phyloP scores from a whole-genome alignment of 2,797 vertebrate genomes.

The Notolepis coatsorum region DNA sequence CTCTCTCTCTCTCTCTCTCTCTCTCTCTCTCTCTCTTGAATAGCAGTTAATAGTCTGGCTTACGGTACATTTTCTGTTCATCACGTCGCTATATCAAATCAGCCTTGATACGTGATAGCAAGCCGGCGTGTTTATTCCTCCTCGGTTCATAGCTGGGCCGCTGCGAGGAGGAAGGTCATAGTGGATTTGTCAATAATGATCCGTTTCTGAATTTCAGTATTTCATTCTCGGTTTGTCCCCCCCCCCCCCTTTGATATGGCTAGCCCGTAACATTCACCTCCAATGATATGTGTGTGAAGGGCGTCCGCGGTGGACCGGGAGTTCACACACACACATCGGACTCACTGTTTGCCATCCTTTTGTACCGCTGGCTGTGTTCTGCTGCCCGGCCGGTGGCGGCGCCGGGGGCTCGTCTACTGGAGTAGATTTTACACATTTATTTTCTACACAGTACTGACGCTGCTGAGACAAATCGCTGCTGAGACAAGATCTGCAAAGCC shows the following conservation, averaged over 20 bases:
- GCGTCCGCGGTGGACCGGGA: slow-evolving; percentile 50
- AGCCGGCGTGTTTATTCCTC: slow-evolving; percentile 23
- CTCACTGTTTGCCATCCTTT: slow-evolving; percentile 53
- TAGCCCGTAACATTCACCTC: slow-evolving; percentile 35
- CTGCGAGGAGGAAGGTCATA: slow-evolving; percentile 62
- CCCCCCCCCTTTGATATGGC: slow-evolving; percentile 21
- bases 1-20: slow-evolving; percentile 1
- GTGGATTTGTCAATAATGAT: slow-evolving; percentile 57
- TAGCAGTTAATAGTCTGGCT: slow-evolving; percentile 24
- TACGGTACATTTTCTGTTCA: slow-evolving; percentile 21
- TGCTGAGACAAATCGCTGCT: no score
- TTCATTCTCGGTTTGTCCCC: neutral
- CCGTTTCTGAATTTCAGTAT: slow-evolving; percentile 27
- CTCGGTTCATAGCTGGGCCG: slow-evolving; percentile 21
- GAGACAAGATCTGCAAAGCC: slow-evolving; percentile 64
- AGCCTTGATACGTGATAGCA: slow-evolving; percentile 11
- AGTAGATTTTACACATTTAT: slow-evolving; percentile 75
- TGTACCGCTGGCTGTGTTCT: slow-evolving; percentile 43
- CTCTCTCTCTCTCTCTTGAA: slow-evolving; percentile 9
- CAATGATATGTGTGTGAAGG: slow-evolving; percentile 53
- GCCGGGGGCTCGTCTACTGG: slow-evolving; percentile 53
- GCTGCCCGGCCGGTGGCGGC: slow-evolving; percentile 36
- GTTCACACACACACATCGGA: slow-evolving; percentile 54
- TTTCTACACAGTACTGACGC: slow-evolving; percentile 52
- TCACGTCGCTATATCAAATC: slow-evolving; percentile 7